Conservation (phyloP, 1,140 invertebrate genomes). For the Diorhabda elongata region DNA sequence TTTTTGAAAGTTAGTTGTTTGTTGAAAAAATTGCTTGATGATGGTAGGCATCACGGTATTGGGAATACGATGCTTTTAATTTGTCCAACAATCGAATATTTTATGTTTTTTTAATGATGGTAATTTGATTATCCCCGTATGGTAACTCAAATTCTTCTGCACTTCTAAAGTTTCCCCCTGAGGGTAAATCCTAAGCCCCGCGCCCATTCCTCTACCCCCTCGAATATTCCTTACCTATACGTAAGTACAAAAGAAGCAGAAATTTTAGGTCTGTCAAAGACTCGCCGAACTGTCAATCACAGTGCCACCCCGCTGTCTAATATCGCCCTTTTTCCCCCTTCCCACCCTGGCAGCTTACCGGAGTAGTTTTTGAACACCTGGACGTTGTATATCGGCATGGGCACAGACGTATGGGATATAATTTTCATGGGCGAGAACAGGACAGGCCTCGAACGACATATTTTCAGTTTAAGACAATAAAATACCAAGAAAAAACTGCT, state of each 20-base stretch:
- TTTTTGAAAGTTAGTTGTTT: too few species aligned
- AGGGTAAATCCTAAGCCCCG: background rate
- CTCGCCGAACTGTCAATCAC: background rate
- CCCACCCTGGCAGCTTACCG: background rate
- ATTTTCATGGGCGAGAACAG: background rate
- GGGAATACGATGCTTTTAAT: too few species aligned
- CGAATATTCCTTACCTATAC: background rate
- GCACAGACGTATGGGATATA: background rate
- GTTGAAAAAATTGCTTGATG: too few species aligned
- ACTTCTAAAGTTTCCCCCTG: background rate
- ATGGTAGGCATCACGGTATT: too few species aligned
- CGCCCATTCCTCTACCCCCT: background rate
- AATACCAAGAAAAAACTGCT: too few species aligned
- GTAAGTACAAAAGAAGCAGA: background rate
- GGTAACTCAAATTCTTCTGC: background rate
- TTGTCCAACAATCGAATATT: too few species aligned
- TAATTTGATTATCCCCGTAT: too few species aligned
- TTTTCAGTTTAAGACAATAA: too few species aligned
- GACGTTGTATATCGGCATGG: background rate
- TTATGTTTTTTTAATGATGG: too few species aligned
- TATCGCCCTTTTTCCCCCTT: background rate
- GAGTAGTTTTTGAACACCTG: conserved; percentile 5
- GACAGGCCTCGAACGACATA: too few species aligned
- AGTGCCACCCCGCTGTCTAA: conserved; percentile 7
- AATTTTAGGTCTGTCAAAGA: background rate